A percentile compares a stretch with the other conserved stretches of the same genome.
Evolutionary conservation across 2,888 invertebrate genomes (phyloP).

Genomic region (Pseudococcus viburni): DNA sequence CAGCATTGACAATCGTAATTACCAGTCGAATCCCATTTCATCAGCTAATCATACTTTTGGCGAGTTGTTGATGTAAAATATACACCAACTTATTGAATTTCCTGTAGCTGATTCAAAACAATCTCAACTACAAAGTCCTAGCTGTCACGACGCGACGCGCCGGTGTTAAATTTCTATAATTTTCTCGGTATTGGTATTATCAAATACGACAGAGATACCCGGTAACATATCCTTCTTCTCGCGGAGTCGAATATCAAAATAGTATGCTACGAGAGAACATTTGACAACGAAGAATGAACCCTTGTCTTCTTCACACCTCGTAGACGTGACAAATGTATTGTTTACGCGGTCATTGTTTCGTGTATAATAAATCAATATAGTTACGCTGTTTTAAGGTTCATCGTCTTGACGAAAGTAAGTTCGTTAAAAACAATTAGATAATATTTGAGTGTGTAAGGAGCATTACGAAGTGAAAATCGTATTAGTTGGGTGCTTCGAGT

Average conservation of each 20-base stretch:
- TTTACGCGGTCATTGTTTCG: not conserved
- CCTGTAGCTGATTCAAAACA: too few relatives aligned
- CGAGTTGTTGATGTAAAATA: too few relatives aligned
- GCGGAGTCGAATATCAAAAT: conserved; percentile 18
- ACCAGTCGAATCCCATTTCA: too few relatives aligned
- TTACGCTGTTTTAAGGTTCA: not conserved
- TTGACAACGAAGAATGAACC: not conserved
- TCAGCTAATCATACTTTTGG: too few relatives aligned
- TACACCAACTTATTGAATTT: too few relatives aligned
- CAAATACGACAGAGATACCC: not conserved
- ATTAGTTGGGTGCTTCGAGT: not conserved
- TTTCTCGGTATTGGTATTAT: not conserved
- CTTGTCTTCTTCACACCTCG: not conserved
- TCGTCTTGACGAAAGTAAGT: conserved; percentile 13
- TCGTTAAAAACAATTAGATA: conserved; percentile 8
- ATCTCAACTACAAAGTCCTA: too few relatives aligned
- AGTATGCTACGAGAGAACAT: not conserved
- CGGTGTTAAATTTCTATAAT: not conserved
- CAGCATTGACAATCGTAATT: too few relatives aligned
- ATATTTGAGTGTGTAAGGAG: not conserved
- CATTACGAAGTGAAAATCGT: not conserved
- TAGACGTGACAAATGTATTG: not conserved
- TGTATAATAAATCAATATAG: not conserved
- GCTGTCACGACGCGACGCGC: not conserved
- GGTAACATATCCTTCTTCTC: not conserved